phyloP scores from a whole-genome alignment of 2,113 vertebrate genomes.

The western clawed frog (Xenopus tropicalis) region UCB_Xtro_10.0 CM004451.2:84820501-84821000 shows the following conservation, averaged over 20 bases:
- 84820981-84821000: constrained; percentile 81
- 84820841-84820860: constrained; percentile 3
- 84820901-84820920: constrained; percentile 37
- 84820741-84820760: constrained; percentile 64
- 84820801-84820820: constrained; percentile 23
- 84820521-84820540: constrained; percentile 24
- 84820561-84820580: constrained; percentile 80
- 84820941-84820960: constrained; percentile 58
- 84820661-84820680: constrained; percentile 85
- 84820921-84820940: constrained; percentile 40
- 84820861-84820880: constrained; percentile 20
- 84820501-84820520: too few relatives aligned
- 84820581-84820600: constrained; percentile 74
- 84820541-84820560: constrained; percentile 86
- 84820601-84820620: constrained; percentile 68
- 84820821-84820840: constrained; percentile 11
- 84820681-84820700: constrained; percentile 81
- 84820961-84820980: constrained; percentile 67
- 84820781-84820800: constrained; percentile 33
- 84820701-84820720: constrained; percentile 76
- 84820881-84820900: constrained; percentile 34
- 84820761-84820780: constrained; percentile 57
- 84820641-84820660: constrained; percentile 65
- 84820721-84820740: constrained; percentile 58
- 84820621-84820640: constrained; percentile 67